phyloP scores from a whole-genome alignment of 1,140 invertebrate species.

The Phymorhynchus buccinoides region DNA sequence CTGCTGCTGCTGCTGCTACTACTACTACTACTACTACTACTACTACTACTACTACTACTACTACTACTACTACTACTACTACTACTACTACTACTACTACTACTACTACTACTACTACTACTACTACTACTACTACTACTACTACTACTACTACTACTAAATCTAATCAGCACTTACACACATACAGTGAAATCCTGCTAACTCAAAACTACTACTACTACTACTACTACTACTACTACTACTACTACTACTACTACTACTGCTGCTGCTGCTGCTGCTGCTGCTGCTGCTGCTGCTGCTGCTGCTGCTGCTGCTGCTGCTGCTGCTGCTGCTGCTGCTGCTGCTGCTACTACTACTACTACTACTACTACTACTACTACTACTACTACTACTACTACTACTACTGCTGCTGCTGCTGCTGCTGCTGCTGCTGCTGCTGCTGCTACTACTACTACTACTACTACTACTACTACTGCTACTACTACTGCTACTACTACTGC shows the following conservation, averaged over 20 bases:
- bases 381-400: conserved; percentile 32
- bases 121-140: conserved; percentile 36
- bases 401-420: conserved; percentile 25
- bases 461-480: conserved; percentile 43
- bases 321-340: too few species aligned
- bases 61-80: conserved; percentile 16
- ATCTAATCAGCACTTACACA: too few species aligned
- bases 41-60: conserved; percentile 23
- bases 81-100: conserved; percentile 7
- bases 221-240: conserved; percentile 36
- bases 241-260: conserved; percentile 32
- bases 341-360: conserved; percentile 31
- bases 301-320: too few species aligned
- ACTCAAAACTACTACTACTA: too few species aligned
- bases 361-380: conserved; percentile 31
- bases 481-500: background rate
- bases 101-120: conserved; percentile 9
- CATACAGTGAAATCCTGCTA: too few species aligned
- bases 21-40: conserved; percentile 35
- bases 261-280: too few species aligned
- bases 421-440: conserved; percentile 14
- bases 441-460: conserved; percentile 35
- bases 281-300: too few species aligned
- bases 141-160: too few species aligned
- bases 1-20: too few species aligned